A percentile compares a stretch with the other conserved stretches of the same genome.
Evolutionary conservation across 1,140 invertebrate species (phyloP).

Genomic region (Mylabris phalerata): DNA sequence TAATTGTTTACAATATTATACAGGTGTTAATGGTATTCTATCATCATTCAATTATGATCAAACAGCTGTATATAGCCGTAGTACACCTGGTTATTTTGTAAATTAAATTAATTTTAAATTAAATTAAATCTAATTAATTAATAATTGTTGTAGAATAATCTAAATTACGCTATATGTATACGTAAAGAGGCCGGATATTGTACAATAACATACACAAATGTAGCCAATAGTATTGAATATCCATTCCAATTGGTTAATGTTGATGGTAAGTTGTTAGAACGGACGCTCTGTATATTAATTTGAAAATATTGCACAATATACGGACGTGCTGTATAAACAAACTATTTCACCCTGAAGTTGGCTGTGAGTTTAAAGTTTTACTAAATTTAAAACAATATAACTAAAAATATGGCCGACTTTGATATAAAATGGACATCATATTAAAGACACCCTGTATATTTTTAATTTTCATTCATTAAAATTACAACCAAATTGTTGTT

Average conservation of each 20-base stretch:
- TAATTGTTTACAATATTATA: slow-evolving; percentile 66
- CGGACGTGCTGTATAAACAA: too few relatives aligned
- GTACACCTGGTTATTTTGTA: slow-evolving; percentile 51
- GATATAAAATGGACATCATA: too few relatives aligned
- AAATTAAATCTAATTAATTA: slow-evolving; percentile 3
- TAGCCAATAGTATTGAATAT: slow-evolving; percentile 42
- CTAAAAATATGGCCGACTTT: too few relatives aligned
- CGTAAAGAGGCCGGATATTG: slow-evolving; percentile 54
- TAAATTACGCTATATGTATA: slow-evolving; percentile 74
- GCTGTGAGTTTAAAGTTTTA: too few relatives aligned
- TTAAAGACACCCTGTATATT: too few relatives aligned
- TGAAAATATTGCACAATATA: too few relatives aligned
- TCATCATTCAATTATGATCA: slow-evolving; percentile 67
- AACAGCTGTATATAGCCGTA: slow-evolving; percentile 47
- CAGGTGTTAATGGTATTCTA: slow-evolving; percentile 51
- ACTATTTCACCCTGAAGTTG: too few relatives aligned
- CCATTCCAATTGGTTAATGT: slow-evolving; percentile 60
- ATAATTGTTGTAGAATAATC: slow-evolving; percentile 57
- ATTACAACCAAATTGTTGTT: too few relatives aligned
- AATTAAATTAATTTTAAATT: slow-evolving; percentile 21
- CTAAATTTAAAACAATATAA: too few relatives aligned
- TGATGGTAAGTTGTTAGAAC: slow-evolving; percentile 44
- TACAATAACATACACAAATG: slow-evolving; percentile 54
- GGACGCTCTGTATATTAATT: not conserved
- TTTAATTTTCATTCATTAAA: too few relatives aligned